These are phyloP conservation scores for Enteromius mattozi DNA, from an alignment of 2,797 vertebrate species.

Conservation along the genomic window DNA sequence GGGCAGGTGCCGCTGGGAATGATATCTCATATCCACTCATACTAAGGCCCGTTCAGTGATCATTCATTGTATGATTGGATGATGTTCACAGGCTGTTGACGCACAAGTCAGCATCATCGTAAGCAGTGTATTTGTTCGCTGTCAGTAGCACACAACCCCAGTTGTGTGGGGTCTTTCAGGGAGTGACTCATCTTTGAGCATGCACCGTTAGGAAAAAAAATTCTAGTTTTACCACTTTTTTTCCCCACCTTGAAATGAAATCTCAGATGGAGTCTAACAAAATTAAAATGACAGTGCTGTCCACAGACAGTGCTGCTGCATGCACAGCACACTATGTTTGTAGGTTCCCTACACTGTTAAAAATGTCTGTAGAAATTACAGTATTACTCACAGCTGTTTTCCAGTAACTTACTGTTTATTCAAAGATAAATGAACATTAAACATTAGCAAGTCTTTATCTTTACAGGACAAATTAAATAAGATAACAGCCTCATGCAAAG, in stretches of 20 bases:
- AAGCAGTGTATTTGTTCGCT: not conserved
- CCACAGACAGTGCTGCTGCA: not conserved
- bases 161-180: not conserved
- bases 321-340: not conserved
- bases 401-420: too few relatives aligned
- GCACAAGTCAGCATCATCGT: not conserved
- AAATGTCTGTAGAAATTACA: too few relatives aligned
- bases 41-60: not conserved
- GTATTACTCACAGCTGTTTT: too few relatives aligned
- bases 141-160: conserved; percentile 14
- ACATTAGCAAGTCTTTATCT: too few relatives aligned
- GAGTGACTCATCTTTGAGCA: conserved; percentile 23
- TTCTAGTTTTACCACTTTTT: not conserved
- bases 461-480: too few relatives aligned
- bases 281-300: not conserved
- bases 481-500: too few relatives aligned
- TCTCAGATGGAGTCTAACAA: not conserved
- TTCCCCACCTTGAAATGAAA: conserved; percentile 16
- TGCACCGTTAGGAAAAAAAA: not conserved
- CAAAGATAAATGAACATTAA: too few relatives aligned
- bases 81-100: not conserved
- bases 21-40: not conserved
- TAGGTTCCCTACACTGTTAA: too few relatives aligned
- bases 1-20: not conserved
- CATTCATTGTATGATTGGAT: not conserved